These are phyloP conservation scores for Nymphalis urticae DNA, from an alignment of 2,888 invertebrate species.

Conservation along the genomic window DNA sequence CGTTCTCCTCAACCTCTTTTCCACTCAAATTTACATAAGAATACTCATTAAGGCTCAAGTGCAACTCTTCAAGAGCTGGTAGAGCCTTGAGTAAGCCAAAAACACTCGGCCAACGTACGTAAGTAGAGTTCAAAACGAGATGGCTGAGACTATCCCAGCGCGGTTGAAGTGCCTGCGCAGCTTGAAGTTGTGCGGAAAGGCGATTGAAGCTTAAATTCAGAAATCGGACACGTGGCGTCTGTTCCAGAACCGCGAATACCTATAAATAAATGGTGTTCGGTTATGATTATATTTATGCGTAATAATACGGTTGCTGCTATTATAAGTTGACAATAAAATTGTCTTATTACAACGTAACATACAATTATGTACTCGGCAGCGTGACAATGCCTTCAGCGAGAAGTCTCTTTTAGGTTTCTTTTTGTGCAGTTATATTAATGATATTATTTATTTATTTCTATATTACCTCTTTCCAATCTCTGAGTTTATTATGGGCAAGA, in stretches of 20 bases:
- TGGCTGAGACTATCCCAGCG: slow-evolving; percentile 85
- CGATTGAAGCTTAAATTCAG: slow-evolving; percentile 96
- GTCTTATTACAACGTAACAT: background rate
- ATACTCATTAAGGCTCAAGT: slow-evolving; percentile 95
- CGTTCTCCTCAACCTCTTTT: slow-evolving; percentile 61
- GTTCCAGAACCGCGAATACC: slow-evolving; percentile 92
- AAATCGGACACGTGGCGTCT: slow-evolving; percentile 94
- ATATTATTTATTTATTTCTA: slow-evolving; percentile 2
- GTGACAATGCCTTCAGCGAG: background rate
- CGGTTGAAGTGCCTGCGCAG: slow-evolving; percentile 73
- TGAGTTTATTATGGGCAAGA: slow-evolving; percentile 94
- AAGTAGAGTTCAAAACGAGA: slow-evolving; percentile 93
- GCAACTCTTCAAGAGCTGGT: slow-evolving; percentile 93
- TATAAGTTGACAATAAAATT: slow-evolving; percentile 9
- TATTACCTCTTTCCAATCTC: slow-evolving; percentile 92
- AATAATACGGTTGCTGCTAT: background rate
- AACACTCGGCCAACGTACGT: slow-evolving; percentile 92
- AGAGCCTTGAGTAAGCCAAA: slow-evolving; percentile 88
- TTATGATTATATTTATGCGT: background rate
- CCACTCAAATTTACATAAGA: slow-evolving; percentile 86
- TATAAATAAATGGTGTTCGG: slow-evolving; percentile 52
- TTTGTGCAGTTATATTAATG: background rate
- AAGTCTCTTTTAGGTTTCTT: background rate
- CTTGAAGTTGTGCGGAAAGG: slow-evolving; percentile 86
- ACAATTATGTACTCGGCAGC: background rate